Percentiles rank a stretch among this genome's conserved stretches.
These are phyloP conservation scores for Amphipoea oculea DNA, from an alignment of 2,888 invertebrate genomes.

Conservation along the genomic window DNA sequence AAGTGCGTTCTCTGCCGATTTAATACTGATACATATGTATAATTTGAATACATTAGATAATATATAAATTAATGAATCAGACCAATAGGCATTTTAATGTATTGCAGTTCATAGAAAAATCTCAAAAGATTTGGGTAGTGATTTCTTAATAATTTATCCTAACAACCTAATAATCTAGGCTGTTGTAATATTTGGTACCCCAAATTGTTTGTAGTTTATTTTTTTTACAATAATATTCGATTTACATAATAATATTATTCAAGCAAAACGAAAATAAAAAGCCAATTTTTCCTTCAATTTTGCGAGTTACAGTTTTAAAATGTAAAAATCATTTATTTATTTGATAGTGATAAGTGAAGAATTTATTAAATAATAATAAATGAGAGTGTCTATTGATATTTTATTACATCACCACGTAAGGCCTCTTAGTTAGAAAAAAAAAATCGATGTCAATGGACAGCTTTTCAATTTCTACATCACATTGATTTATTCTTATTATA, in stretches of 20 bases:
- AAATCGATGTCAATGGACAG: constrained; percentile 35
- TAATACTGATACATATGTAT: not conserved
- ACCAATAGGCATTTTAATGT: constrained; percentile 23
- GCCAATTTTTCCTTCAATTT: constrained; percentile 33
- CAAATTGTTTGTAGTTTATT: constrained; percentile 32
- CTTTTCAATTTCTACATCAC: constrained; percentile 24
- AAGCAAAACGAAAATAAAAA: constrained; percentile 40
- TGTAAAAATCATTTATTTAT: constrained; percentile 65
- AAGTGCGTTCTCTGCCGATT: not conserved
- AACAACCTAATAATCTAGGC: not conserved
- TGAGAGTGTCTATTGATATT: constrained; percentile 61
- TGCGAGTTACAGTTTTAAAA: constrained; percentile 37
- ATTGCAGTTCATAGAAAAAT: constrained; percentile 14
- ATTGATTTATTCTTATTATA: not conserved
- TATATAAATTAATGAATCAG: constrained; percentile 2
- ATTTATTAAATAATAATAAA: constrained; percentile 69
- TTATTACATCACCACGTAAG: constrained; percentile 61
- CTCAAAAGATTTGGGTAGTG: constrained; percentile 33
- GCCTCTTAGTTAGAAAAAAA: constrained; percentile 55
- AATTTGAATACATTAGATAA: not conserved
- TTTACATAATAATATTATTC: constrained; percentile 22
- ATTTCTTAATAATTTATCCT: not conserved
- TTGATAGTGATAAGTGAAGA: constrained; percentile 66
- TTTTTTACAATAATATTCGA: constrained; percentile 22
- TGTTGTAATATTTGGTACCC: constrained; percentile 2